A percentile compares a stretch with the other conserved stretches of the same genome.
Conservation (phyloP, 1,140 invertebrate species). For the Carposina sasakii region DNA sequence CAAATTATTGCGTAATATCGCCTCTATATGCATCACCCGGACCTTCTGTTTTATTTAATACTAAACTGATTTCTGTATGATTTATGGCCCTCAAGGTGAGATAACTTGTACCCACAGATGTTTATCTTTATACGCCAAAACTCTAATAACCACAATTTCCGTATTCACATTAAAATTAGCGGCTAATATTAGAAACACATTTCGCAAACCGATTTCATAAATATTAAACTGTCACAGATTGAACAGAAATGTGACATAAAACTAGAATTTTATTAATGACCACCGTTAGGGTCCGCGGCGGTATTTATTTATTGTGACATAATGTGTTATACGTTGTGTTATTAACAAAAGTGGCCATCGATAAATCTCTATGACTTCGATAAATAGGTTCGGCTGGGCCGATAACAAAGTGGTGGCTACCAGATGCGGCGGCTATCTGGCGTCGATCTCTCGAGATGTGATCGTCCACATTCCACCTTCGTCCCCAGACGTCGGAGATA, state of each 20-base stretch:
- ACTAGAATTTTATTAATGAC: no score
- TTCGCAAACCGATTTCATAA: no score
- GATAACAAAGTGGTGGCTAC: conserved; percentile 36
- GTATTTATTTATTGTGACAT: conserved; percentile 35
- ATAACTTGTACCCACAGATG: no score
- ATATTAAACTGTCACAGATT: no score
- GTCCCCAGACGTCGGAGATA: conserved; percentile 42
- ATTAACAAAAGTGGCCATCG: conserved; percentile 34
- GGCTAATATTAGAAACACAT: no score
- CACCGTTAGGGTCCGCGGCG: no score
- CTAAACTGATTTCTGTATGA: conserved; percentile 54
- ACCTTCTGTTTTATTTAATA: conserved; percentile 54
- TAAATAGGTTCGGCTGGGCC: conserved; percentile 37
- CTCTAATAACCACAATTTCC: no score
- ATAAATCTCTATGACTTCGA: conserved; percentile 46
- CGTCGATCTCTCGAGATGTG: conserved; percentile 43
- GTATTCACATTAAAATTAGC: no score
- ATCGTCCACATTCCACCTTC: conserved; percentile 44
- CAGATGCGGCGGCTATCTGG: conserved; percentile 38
- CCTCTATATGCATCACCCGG: conserved; percentile 50
- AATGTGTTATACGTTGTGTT: conserved; percentile 34
- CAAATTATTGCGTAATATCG: conserved; percentile 62
- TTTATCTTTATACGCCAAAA: no score
- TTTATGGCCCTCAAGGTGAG: no score
- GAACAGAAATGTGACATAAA: no score